Evolutionary conservation across 1,140 invertebrate genomes (phyloP), one percentile per base, ranked within the genome.

Genomic region (Triops cancriformis): DNA sequence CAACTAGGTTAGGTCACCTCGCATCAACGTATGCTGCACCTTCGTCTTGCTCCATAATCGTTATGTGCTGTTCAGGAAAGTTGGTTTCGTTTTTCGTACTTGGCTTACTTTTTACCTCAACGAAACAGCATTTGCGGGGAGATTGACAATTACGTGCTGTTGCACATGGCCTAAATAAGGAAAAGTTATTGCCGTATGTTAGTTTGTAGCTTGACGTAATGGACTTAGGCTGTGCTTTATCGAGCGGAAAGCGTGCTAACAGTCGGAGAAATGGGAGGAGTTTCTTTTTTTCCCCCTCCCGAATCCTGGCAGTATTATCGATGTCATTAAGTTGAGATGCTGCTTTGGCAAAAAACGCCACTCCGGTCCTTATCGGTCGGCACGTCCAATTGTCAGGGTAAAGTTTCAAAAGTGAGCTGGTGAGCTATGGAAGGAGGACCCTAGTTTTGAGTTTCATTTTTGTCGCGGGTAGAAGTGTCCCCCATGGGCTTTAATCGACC

Each of bases 1-100:
- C n/a, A 64, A 64, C 51, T 64, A 64, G 51, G 51, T 64, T 64
- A 64, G 51, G 51, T 64, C 51, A 64, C 51, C 51, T 23, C 51
- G 23, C 51, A n/a, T 23, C 51, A 64, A 18, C 14, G 18, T 64
- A 6, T 64, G 51, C 2, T n/a, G 14, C 51, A 64, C 51, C 10
- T 64, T 18, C 23, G 7, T 64, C 0, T 64, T 64, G 51, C 23
- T 18, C 51, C 23, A 5, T 23, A 64, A 64, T 64, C 18, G 51
- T 64, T 64, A 23, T 23, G 1, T 64, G 14, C 51, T 18, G 51
- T 64, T 23, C 23, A 64, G 51, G 23, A 64, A 23, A 64, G 51
- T n/a, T 6, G 23, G 51, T 64, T 64, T 18, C 14, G 18, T 64
- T 64, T 64, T 64, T 64, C 51, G 51, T 64, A 64, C 51, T 64